Evolutionary conservation across 2,888 invertebrate genomes (phyloP), one percentile per base, ranked within the genome.

Genomic region (Blera fallax): DNA sequence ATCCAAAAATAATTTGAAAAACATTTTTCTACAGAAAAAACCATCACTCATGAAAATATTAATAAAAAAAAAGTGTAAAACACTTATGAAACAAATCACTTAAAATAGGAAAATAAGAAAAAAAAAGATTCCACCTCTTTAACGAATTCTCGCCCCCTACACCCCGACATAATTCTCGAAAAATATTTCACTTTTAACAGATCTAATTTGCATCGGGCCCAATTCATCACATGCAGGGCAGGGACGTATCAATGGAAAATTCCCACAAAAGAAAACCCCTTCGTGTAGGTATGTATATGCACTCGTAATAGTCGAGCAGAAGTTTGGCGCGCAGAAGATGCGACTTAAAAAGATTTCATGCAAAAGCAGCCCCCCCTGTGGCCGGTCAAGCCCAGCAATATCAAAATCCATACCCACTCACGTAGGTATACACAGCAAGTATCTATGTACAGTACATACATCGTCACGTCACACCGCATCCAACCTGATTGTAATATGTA

Each of bases 231-330:
- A 43, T 45, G n/a, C 43, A n/a, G 32, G 14, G n/a, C 5, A 50
- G 56, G 48, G 52, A 43, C 40, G 21, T 43, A 43, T 34, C 60
- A 76, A 81, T 70, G 81, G 70, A 82, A 82, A 82, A 27, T 77
- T 77, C 77, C 81, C 62, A 76, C 43, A 43, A 37, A n/a, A 73
- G 40, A 45, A 14, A 48, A 11, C 6, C 14, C 27, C 21, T 40
- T 1, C 54, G 64, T 45, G 56, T 32, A 65, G 27, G 18, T 37
- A n/a, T n/a, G n/a, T n/a, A n/a, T n/a, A n/a, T n/a, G n/a, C n/a
- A n/a, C n/a, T n/a, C n/a, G n/a, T n/a, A 58, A 21, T 11, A 24
- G 14, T 34, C 34, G 45, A 8, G 16, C 58, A 43, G 21, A 4
- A 54, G n/a, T 65, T 79, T 72, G 64, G 70, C 78, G 37, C 48